Percentiles rank a stretch among this genome's conserved stretches.
These are phyloP conservation scores for Triplophysa bombifrons DNA, from an alignment of 2,797 vertebrate species.

Conservation along the genomic window DNA sequence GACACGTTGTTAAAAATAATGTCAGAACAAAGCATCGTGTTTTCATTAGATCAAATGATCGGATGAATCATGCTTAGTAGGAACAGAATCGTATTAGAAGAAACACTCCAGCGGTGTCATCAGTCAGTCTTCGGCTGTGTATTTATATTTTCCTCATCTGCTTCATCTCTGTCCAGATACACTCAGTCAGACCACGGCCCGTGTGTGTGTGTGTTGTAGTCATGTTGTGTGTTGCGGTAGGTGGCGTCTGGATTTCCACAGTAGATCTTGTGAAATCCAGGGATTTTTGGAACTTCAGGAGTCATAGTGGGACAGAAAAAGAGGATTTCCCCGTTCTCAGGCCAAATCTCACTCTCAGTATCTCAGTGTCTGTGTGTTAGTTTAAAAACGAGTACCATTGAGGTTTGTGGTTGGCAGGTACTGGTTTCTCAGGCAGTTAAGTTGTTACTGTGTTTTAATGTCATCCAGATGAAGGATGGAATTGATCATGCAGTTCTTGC, in stretches of 20 bases:
- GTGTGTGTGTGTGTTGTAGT: too few relatives aligned
- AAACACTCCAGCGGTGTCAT: too few relatives aligned
- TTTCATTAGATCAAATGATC: too few relatives aligned
- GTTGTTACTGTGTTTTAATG: conserved; percentile 70
- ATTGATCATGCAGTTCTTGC: conserved; percentile 49
- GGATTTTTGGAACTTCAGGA: conserved; percentile 5
- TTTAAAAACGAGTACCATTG: conserved; percentile 55
- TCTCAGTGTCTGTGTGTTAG: conserved; percentile 39
- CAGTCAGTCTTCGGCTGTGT: neutral
- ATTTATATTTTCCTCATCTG: neutral
- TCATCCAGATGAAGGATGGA: conserved; percentile 71
- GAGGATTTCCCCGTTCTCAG: conserved; percentile 47
- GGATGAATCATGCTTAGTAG: neutral
- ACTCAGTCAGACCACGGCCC: neutral
- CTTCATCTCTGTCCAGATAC: neutral
- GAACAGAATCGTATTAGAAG: too few relatives aligned
- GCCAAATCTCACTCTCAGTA: conserved; percentile 8
- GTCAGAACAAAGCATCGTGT: too few relatives aligned
- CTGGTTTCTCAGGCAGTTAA: conserved; percentile 75
- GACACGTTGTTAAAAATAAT: too few relatives aligned
- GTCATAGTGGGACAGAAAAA: conserved; percentile 42
- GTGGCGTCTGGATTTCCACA: conserved; percentile 40
- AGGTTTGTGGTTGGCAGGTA: conserved; percentile 73
- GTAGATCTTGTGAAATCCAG: conserved; percentile 26
- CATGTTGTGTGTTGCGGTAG: neutral